Evolutionary conservation across 1,140 invertebrate species (phyloP), one percentile per base, ranked within the genome.

Genomic region (Hyposmocoma kahamanoa): DNA sequence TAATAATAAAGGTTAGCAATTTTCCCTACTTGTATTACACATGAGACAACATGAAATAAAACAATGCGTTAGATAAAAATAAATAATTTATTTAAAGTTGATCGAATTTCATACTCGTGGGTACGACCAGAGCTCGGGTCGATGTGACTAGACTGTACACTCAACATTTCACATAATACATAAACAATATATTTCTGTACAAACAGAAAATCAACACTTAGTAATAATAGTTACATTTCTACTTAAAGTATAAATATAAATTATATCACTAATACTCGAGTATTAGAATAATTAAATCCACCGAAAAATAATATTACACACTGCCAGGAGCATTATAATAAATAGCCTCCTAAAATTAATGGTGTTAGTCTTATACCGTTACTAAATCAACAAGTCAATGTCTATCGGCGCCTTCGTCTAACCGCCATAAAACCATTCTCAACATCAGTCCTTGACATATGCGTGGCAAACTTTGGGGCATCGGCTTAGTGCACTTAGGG

Each of bases 171-270:
- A 63, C 68, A 79, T 68, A 22, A 48, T 79, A 74, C 71, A 74
- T 82, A 80, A 75, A 80, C 67, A 76, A 72, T 67, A 72, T 53
- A 51, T 80, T 72, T 77, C 79, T 82, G 79, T 79, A 70, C 67
- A 78, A 79, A 81, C 71, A 83, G 74, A 82, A 72, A 69, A 80
- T 79, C 72, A 81, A 85, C 74, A 83, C 78, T 85, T 85, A 85
- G 64, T 75, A 70, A 72, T 80, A 71, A 75, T 62, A 57, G 67
- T 80, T 79, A 84, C 62, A 72, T 74, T 53, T 43, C 82, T 85
- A 85, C 76, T 85, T 85, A 85, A 54, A 65, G 53, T 73, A 28
- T 26, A 74, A 77, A 77, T 67, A 76, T 76, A 79, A 71, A 75
- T 76, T 69, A 73, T 73, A 73, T 72, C 48, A 71, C 82, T 85